Base-by-base conservation (phyloP, 2,888 invertebrate species). In the Lasioglossum villosulum region DNA sequence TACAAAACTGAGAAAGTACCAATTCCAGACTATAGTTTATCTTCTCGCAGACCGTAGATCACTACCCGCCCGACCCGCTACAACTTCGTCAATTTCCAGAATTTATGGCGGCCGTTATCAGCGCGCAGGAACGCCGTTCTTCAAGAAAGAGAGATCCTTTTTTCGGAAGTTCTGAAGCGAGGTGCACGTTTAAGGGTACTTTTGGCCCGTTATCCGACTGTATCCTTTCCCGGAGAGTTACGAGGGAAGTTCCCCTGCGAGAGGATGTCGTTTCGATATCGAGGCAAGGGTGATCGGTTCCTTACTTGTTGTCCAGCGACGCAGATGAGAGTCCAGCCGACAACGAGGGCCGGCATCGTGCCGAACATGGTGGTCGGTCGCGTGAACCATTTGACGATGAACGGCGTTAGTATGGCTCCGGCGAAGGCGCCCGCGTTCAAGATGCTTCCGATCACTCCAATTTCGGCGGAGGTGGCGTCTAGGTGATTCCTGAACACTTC, bases 291-390 rank as follows among this genome's bases (percentile, higher is more conserved):
- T 10, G 8, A 63, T n/a, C 2, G 16, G 34, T 52, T 3, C 48
- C 79, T 52, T 90, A 93, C 93, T 85, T 37, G 68, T 91, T 86
- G 72, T 91, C 90, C 87, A 10, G 91, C 90, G 48, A 91, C 83
- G 76, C 92, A 90, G 79, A 94, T 90, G 72, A 92, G 86, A 14
- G 88, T 82, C 94, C 94, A 94, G 66, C 93, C 92, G 4, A 90
- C 23, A 34, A 90, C 77, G 72, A 91, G 89, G 45, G 91, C 56
- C 14, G 91, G 91, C 75, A 92, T 87, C 30, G 91, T 91, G 63
- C 89, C 59, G 78, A 91, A 82, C 90, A 94, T 92, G 27, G 86
- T 56, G 4, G 83, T 84, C 5, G 85, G 90, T 34, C 91, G 88
- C 39, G 89, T 88, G 68, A 93, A 45, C n/a, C 84, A 84, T 82